Evolutionary conservation across 2,113 vertebrate genomes (phyloP), one percentile per base, ranked within the genome.

Genomic region (Chaetodon trifascialis): DNA sequence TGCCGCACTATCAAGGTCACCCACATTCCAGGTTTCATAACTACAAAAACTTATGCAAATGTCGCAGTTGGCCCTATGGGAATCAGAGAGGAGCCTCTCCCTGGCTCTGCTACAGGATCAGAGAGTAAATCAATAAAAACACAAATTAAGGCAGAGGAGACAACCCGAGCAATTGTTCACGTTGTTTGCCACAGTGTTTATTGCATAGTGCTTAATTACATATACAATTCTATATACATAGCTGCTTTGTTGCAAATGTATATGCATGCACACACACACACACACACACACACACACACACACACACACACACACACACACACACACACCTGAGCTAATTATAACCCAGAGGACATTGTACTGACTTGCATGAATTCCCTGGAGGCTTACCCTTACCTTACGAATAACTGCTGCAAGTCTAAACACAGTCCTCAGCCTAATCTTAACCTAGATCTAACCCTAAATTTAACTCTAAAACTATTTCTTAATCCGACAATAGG

Each of bases 11-110:
- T 90, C 87, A 89, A 91, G 93, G 91, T 92, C 89, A 90, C 89
- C 88, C 86, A 92, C 82, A 90, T 91, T 80, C 44, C 30, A 64
- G 63, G 90, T 91, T 94, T 92, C 91, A 77, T 91, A 94, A 93
- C 90, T 40, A 30, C 17, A 77, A 42, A 64, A 84, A 84, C 58
- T 60, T 85, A 88, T 89, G 88, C 80, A 91, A 87, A 92, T 84
- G 47, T 73, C 10, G 4, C 86, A 63, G 73, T 58, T n/a, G 12
- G 46, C 58, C 84, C 46, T n/a, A 16, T 46, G 49, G 67, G 72
- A 64, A 40, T 40, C n/a, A 2, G 23, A 52, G 14, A 23, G 44
- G 63, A 12, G 12, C 4, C 1, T 36, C 54, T 44, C 15, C 11
- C 23, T 2, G 12, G n/a, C 49, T 56, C 38, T 1, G 7, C 2